A percentile compares a stretch with the other conserved stretches of the same genome.
phyloP scores from a whole-genome alignment of 2,797 vertebrate species.

The Vultur gryphus region DNA sequence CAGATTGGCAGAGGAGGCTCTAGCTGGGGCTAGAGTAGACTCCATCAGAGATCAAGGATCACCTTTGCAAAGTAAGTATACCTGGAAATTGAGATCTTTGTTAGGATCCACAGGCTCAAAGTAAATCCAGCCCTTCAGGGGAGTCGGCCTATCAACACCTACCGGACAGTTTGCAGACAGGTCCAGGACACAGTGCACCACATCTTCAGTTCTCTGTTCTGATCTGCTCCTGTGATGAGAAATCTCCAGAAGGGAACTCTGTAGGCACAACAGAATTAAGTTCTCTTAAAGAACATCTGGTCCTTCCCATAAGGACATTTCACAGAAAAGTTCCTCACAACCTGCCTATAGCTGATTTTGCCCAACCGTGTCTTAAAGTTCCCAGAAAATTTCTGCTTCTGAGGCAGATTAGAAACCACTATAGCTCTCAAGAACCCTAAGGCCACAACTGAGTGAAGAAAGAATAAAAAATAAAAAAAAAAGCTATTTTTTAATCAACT shows the following conservation, averaged over 20 bases:
- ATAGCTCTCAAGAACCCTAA: neutral
- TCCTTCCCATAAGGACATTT: neutral
- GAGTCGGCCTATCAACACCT: neutral
- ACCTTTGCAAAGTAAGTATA: neutral
- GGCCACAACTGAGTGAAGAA: neutral
- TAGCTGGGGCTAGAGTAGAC: neutral
- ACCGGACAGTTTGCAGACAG: constrained; percentile 95
- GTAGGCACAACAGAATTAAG: neutral
- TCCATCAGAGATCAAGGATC: neutral
- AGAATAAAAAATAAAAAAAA: neutral
- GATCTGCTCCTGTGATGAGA: constrained; percentile 94
- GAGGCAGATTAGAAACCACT: neutral
- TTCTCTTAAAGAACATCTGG: neutral
- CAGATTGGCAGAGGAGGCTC: neutral
- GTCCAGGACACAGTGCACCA: constrained; percentile 99
- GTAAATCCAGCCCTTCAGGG: neutral
- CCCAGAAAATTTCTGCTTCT: neutral
- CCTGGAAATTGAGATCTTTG: neutral
- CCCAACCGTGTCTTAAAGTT: fast-evolving
- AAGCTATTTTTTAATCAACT: neutral
- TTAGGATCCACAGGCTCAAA: neutral
- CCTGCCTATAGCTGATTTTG: neutral
- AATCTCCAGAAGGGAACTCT: constrained; percentile 98
- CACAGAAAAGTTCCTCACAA: neutral
- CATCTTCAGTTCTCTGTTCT: constrained; percentile 96